Conservation (phyloP, 2,113 vertebrate genomes). For the Centropus bengalensis region DNA sequence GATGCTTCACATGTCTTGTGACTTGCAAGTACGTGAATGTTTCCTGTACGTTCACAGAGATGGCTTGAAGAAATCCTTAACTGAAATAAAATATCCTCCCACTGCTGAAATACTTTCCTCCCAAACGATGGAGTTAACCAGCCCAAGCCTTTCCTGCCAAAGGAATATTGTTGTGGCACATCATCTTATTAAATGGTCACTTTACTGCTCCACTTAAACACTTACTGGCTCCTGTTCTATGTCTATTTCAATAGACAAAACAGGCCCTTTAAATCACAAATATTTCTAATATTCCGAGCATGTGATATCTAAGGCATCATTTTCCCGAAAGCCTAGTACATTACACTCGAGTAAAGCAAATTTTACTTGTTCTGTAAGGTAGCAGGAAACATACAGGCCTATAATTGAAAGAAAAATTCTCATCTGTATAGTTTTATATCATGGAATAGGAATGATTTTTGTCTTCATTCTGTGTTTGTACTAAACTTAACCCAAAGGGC, state of each 20-base stretch:
- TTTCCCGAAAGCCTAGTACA: not conserved
- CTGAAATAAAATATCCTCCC: not conserved
- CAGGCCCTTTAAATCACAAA: not conserved
- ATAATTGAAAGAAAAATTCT: not conserved
- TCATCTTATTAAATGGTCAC: not conserved
- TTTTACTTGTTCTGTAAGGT: not conserved
- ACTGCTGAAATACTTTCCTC: not conserved
- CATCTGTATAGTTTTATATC: not conserved
- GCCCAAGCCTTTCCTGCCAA: not conserved
- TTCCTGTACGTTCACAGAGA: not conserved
- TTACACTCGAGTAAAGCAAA: not conserved
- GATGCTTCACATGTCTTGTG: accelerated
- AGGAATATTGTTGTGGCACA: not conserved
- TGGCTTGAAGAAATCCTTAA: not conserved
- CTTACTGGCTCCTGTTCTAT: not conserved
- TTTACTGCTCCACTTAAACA: not conserved
- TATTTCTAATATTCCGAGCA: not conserved
- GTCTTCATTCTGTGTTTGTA: not conserved
- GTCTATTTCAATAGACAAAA: not conserved
- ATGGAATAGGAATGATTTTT: not conserved
- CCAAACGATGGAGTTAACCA: not conserved
- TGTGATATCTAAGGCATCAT: not conserved
- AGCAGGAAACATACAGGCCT: not conserved
- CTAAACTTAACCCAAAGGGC: not conserved
- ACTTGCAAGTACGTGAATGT: not conserved